Conservation (phyloP, 2,113 vertebrate genomes). For the Chaetorhynchus papuensis region DNA sequence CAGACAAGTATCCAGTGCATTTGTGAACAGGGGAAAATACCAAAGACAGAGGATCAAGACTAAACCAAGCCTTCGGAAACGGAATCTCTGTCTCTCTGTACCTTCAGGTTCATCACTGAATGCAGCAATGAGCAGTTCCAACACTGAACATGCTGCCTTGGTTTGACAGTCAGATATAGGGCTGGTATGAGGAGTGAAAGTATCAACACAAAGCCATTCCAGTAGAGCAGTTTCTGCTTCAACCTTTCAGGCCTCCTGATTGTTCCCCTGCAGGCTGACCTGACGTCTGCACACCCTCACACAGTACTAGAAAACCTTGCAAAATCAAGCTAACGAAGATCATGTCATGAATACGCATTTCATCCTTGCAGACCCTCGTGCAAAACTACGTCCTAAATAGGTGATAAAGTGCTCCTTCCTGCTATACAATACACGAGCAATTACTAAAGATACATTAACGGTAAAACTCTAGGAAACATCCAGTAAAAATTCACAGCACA, state of each 20-base stretch:
- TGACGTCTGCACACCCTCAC: background rate
- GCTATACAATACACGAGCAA: background rate
- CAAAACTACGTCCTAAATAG: background rate
- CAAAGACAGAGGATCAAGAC: background rate
- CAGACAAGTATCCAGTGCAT: background rate
- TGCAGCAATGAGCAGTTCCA: background rate
- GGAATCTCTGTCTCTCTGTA: background rate
- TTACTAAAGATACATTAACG: background rate
- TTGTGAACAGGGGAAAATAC: background rate
- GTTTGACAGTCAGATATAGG: background rate
- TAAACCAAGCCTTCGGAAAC: background rate
- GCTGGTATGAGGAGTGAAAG: background rate
- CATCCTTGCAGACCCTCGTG: background rate
- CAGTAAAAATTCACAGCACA: background rate
- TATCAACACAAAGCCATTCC: background rate
- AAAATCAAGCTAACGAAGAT: background rate
- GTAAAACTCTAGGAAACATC: background rate
- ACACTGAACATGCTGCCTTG: background rate
- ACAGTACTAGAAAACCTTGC: background rate
- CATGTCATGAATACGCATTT: background rate
- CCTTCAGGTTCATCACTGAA: background rate
- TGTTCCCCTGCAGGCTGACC: background rate
- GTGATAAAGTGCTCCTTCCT: background rate
- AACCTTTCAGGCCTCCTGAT: background rate
- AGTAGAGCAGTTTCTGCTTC: background rate